Evolutionary conservation across 2,888 invertebrate genomes (phyloP), one percentile per base, ranked within the genome.

Genomic region (Drosophila greeni): DNA sequence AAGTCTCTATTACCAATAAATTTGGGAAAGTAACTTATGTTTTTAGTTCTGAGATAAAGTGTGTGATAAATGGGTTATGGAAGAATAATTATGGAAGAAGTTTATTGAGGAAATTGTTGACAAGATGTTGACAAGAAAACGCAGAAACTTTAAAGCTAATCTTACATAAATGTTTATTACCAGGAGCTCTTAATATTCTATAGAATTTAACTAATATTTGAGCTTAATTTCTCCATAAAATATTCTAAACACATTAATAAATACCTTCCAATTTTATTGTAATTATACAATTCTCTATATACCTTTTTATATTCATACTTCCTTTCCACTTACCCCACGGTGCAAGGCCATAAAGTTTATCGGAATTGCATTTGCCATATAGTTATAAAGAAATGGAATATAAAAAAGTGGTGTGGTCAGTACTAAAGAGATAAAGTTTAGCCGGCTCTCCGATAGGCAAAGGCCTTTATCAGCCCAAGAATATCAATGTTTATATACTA

Each of bases 401-500:
- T 45, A 45, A 29, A 26, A 47, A 31, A 18, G 18, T 20, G 29
- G 42, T 43, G 66, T 66, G 61, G 66, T 66, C 61, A 61, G 65
- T 65, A 51, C 66, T 52, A 66, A 52, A 16, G 29, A 51, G 66
- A 42, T 66, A 66, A 52, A 52, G 66, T 45, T 45, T 62, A 45
- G 57, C 31, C 16, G 26, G n/a, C 11, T 14, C 5, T 20, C 26
- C 55, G 55, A 56, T 56, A 36, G 55, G 36, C 56, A 29, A 36
- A 61, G 11, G 52, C 31, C 12, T 66, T 62, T 62, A 62, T 62
- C 66, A 53, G 31, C 37, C 20, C 18, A 26, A 9, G 20, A 55
- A 67, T 66, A 64, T 56, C 33, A 55, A 67, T 64, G 45, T 64
- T 67, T 43, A 54, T 64, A 64, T 14, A 53, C 34, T 36, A n/a